Evolutionary conservation across 2,888 invertebrate genomes (phyloP), one percentile per base, ranked within the genome.

Genomic region (Mongoloraphidia duomilia): DNA sequence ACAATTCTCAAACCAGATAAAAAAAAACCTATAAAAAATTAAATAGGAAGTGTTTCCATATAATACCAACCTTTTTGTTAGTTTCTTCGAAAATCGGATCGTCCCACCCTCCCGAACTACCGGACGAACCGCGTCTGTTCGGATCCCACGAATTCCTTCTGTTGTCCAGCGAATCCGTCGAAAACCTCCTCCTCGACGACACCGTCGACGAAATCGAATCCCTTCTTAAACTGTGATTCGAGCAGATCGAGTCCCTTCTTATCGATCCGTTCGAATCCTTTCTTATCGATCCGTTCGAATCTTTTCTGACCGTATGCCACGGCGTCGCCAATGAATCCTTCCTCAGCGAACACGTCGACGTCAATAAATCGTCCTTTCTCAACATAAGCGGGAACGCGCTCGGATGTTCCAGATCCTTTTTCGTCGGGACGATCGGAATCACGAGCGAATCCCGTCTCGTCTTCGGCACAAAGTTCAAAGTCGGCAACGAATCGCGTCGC

Each of bases 81-180:
- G 62, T 63, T 55, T 80, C 79, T 59, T 82, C 80, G 71, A 72
- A 74, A 55, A 75, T 73, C 2, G 74, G 72, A 61, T 76, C 75
- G 51, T 76, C 75, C 68, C 72, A 73, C 59, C 75, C 69, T 51
- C 70, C 68, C 60, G 74, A 66, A 40, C 80, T 77, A 13, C 77
- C 72, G n/a, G 78, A 76, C 57, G 76, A 76, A 11, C 77, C 76
- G 52, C 80, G 70, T 53, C 80, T 71, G 48, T 75, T 77, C 2
- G 76, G 71, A 58, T 84, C 84, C 82, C 82, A 84, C 44, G 78
- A 77, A 58, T 77, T 76, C 54, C 82, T 75, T 68, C 80, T 77
- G 44, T 67, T 61, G 59, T 84, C 84, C 64, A 85, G 63, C 1
- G 84, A 84, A 64, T 85, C 84, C 37, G 80, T 79, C 0, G 84